phyloP scores from a whole-genome alignment of 2,888 invertebrate species.

The Hydropsyche betteni region DNA sequence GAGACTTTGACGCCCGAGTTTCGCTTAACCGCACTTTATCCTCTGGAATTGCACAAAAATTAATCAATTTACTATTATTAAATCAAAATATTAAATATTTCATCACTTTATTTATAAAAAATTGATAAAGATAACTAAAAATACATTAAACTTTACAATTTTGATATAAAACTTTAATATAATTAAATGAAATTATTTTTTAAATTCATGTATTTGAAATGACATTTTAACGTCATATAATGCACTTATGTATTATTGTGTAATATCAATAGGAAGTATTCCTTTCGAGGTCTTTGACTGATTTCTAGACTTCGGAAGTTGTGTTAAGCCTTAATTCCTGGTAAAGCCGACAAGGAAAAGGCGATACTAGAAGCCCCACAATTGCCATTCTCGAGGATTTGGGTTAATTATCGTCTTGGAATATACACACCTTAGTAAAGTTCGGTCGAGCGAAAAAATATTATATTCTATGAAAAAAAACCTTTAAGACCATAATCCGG shows the following conservation, averaged over 20 bases:
- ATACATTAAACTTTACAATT: too few species aligned
- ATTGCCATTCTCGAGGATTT: slow-evolving; percentile 41
- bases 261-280: not conserved
- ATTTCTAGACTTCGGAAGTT: slow-evolving; percentile 26
- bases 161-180: too few species aligned
- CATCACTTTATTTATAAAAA: too few species aligned
- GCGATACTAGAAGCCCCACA: slow-evolving; percentile 38
- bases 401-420: slow-evolving; percentile 46
- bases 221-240: too few species aligned
- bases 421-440: slow-evolving; percentile 3
- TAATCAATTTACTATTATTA: too few species aligned
- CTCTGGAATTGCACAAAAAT: too few species aligned
- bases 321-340: slow-evolving; percentile 15
- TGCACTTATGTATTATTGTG: too few species aligned
- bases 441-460: slow-evolving; percentile 2
- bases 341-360: slow-evolving; percentile 32
- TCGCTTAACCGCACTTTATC: not conserved
- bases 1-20: slow-evolving; percentile 16
- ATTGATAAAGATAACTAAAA: too few species aligned
- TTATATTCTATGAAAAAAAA: slow-evolving; percentile 5
- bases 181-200: too few species aligned
- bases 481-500: not conserved
- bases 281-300: slow-evolving; percentile 23
- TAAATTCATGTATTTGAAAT: too few species aligned
- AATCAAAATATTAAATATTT: too few species aligned